A percentile compares a stretch with the other conserved stretches of the same genome.
Evolutionary conservation across 2,888 invertebrate genomes (phyloP).

Genomic region (Pediacus dermestoides): DNA sequence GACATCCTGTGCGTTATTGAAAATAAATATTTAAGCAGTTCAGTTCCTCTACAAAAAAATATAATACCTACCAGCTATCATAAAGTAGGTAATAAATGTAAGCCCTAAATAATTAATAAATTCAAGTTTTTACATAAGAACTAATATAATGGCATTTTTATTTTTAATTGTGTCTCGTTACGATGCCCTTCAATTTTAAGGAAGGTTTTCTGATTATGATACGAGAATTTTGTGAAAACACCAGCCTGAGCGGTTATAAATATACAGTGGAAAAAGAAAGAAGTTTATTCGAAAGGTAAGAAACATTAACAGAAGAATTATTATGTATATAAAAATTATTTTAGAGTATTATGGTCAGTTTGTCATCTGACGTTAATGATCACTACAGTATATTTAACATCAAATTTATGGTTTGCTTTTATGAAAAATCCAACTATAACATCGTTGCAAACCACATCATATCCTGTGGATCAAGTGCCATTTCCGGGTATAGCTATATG

Average conservation of each 20-base stretch:
- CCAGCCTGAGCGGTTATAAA: slow-evolving; percentile 4
- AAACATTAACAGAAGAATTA: not conserved
- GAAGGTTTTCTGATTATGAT: not conserved
- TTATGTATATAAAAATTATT: slow-evolving; percentile 1
- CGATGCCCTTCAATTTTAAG: slow-evolving; percentile 4
- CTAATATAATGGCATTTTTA: too few relatives aligned
- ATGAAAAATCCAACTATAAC: slow-evolving; percentile 49
- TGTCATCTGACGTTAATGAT: not conserved
- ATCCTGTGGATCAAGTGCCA: slow-evolving; percentile 56
- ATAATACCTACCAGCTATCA: too few relatives aligned
- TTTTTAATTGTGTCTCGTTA: too few relatives aligned
- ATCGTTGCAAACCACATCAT: slow-evolving; percentile 51
- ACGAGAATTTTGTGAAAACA: not conserved
- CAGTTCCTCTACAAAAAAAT: too few relatives aligned
- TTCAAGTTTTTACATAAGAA: too few relatives aligned
- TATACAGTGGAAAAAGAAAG: slow-evolving; percentile 1
- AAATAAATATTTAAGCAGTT: too few relatives aligned
- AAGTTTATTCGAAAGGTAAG: slow-evolving; percentile 3
- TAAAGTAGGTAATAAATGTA: too few relatives aligned
- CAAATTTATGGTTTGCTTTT: slow-evolving; percentile 28
- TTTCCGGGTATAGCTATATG: slow-evolving; percentile 65
- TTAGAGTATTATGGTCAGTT: not conserved
- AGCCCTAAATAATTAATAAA: too few relatives aligned
- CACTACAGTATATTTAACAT: not conserved
- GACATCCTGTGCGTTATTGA: too few relatives aligned